Evolutionary conservation across 1,140 invertebrate genomes (phyloP).

Genomic region (Nasonia giraulti): DNA sequence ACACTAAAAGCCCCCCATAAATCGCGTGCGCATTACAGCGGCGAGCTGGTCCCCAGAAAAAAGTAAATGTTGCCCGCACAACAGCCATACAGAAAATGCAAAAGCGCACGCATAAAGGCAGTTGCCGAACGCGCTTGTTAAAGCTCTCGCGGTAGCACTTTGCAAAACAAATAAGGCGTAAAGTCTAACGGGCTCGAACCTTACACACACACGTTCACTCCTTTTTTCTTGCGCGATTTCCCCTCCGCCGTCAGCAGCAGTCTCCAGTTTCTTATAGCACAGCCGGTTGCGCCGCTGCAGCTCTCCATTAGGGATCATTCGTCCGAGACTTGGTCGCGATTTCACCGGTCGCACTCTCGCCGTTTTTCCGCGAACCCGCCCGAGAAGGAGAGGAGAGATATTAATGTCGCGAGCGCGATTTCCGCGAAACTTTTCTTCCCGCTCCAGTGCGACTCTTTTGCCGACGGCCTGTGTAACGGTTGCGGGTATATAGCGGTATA

Average conservation of each 20-base stretch:
- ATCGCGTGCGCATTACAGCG: slow-evolving; percentile 37
- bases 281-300: slow-evolving; percentile 49
- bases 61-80: neutral
- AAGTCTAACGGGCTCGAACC: slow-evolving; percentile 42
- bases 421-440: slow-evolving; percentile 51
- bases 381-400: slow-evolving; percentile 50
- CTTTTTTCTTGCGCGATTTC: slow-evolving; percentile 34
- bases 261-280: slow-evolving; percentile 26
- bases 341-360: slow-evolving; percentile 44
- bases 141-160: slow-evolving; percentile 38
- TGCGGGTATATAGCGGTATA: slow-evolving; percentile 3
- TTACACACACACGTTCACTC: neutral
- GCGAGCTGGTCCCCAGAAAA: slow-evolving; percentile 5
- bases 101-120: slow-evolving; percentile 16
- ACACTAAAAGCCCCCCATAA: slow-evolving; percentile 44
- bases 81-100: slow-evolving; percentile 38
- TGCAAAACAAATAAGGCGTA: slow-evolving; percentile 51
- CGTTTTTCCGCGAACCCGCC: slow-evolving; percentile 59
- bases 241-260: slow-evolving; percentile 26
- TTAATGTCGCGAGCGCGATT: slow-evolving; percentile 60
- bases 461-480: too few species aligned
- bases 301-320: slow-evolving; percentile 59
- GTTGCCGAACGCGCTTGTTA: slow-evolving; percentile 29
- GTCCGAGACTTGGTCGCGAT: slow-evolving; percentile 58
- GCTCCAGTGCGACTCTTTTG: neutral